A percentile compares a stretch with the other conserved stretches of the same genome.
phyloP scores from a whole-genome alignment of 2,797 vertebrate genomes.

The Hyperoplus lanceolatus region DNA sequence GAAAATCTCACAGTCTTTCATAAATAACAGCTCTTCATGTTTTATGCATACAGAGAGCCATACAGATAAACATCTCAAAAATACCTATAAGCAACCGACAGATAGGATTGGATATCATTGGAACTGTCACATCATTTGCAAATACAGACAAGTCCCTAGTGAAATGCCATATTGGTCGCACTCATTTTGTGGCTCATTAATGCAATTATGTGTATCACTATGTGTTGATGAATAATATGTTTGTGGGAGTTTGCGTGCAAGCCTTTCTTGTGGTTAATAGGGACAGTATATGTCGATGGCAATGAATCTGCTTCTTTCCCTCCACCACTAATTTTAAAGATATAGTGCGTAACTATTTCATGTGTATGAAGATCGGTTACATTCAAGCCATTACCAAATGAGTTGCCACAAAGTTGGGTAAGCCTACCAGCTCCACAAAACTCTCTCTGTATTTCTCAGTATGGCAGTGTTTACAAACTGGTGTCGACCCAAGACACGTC shows the following conservation, averaged over 20 bases:
- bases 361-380: too few species aligned
- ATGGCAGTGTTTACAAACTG: too few species aligned
- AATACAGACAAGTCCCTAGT: conserved; percentile 68
- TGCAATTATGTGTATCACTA: conserved; percentile 59
- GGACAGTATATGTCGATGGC: conserved; percentile 29
- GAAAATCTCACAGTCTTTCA: not conserved
- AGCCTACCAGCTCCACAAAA: too few species aligned
- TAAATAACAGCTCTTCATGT: not conserved
- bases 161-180: conserved; percentile 63
- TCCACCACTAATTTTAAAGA: not conserved
- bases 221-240: conserved; percentile 57
- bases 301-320: conserved; percentile 11
- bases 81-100: conserved; percentile 49
- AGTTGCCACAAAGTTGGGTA: too few species aligned
- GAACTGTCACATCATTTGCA: conserved; percentile 60
- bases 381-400: too few species aligned
- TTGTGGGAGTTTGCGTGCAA: conserved; percentile 16
- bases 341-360: too few species aligned
- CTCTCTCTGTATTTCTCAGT: too few species aligned
- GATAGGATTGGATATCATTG: conserved; percentile 44
- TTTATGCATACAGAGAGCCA: conserved; percentile 17
- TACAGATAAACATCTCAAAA: conserved; percentile 46
- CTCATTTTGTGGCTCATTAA: conserved; percentile 75
- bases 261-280: conserved; percentile 13
- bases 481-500: too few species aligned